These are phyloP conservation scores for Philhelius pedissequus DNA, from an alignment of 2,888 invertebrate genomes.

Conservation along the genomic window DNA sequence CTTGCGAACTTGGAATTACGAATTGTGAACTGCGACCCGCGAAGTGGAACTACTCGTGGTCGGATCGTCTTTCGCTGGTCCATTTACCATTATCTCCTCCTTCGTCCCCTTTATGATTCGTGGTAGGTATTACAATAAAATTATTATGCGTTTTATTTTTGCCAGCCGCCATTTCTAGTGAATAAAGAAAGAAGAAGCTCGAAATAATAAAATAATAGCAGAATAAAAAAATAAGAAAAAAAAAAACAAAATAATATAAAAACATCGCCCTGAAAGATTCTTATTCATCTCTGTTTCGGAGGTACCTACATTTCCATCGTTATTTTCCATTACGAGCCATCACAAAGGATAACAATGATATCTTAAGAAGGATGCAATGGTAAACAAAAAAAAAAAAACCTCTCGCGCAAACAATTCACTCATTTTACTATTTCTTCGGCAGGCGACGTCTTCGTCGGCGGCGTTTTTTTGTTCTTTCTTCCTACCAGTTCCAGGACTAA, in stretches of 20 bases:
- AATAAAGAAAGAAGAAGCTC: slow-evolving; percentile 13
- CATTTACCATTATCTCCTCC: neutral
- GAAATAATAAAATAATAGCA: neutral
- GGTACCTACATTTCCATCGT: slow-evolving; percentile 64
- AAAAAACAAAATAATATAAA: slow-evolving; percentile 29
- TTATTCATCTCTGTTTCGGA: slow-evolving; percentile 65
- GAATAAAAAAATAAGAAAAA: no score
- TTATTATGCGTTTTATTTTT: slow-evolving; percentile 53
- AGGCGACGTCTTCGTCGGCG: neutral
- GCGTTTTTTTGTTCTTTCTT: neutral
- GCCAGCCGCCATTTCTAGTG: slow-evolving; percentile 47
- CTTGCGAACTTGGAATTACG: no score
- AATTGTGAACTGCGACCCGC: no score
- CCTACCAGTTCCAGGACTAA: slow-evolving; percentile 32
- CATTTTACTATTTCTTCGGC: slow-evolving; percentile 64
- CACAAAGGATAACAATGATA: slow-evolving; percentile 68
- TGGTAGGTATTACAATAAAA: slow-evolving; percentile 46
- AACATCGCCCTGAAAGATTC: slow-evolving; percentile 58
- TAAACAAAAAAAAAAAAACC: slow-evolving; percentile 8
- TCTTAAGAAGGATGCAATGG: slow-evolving; percentile 48
- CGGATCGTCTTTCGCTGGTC: slow-evolving; percentile 12
- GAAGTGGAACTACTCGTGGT: slow-evolving; percentile 17
- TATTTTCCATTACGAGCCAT: slow-evolving; percentile 68
- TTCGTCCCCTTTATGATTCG: neutral
- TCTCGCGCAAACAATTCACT: slow-evolving; percentile 65